Base-by-base conservation (phyloP, 1,140 invertebrate species). In the Ylistrum balloti region DNA sequence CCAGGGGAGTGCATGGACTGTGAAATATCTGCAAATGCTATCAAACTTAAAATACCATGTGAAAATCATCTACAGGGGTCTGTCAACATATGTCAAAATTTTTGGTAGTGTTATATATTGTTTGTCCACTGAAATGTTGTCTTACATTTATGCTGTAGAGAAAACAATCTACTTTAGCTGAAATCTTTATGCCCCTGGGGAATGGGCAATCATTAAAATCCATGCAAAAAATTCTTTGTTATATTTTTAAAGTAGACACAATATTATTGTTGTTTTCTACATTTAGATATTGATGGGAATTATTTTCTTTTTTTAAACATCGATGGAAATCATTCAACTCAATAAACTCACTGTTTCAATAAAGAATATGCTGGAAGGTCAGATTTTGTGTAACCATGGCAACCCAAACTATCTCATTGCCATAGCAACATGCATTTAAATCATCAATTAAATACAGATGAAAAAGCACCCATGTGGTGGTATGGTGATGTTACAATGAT, bases 11-110 rank as follows among this genome's bases (percentile, higher is more conserved):
- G n/a, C 11, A 74, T 74, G 56, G 1, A 74, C 56, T 74, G 56
- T 74, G 56, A 74, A 74, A n/a, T 28, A n/a, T 74, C 56, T 74
- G 56, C 22, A 28, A 74, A 74, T 74, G 22, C 56, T 74, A 74
- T 74, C 56, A 74, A 74, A 74, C 56, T 74, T 74, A 74, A 74
- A 74, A 74, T n/a, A 74, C 56, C 56, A 74, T 74, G 56, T n/a
- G 28, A 28, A n/a, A 28, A 74, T 74, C 56, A 74, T 22, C 56
- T 28, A 9, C 56, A 74, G 56, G 56, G 56, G 9, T 74, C 56
- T 74, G 56, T 74, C 56, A 74, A 74, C 56, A 74, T 15, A 74
- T 74, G 56, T 74, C 56, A 74, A 74, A 74, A n/a, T 28, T 74
- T n/a, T n/a, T n/a, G 56, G 56, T 17, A 48, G 45, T 22, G 45